A percentile compares a stretch with the other conserved stretches of the same genome.
Conservation (phyloP, 2,113 vertebrate species). For the Ophthalmolycus amberensis region DNA sequence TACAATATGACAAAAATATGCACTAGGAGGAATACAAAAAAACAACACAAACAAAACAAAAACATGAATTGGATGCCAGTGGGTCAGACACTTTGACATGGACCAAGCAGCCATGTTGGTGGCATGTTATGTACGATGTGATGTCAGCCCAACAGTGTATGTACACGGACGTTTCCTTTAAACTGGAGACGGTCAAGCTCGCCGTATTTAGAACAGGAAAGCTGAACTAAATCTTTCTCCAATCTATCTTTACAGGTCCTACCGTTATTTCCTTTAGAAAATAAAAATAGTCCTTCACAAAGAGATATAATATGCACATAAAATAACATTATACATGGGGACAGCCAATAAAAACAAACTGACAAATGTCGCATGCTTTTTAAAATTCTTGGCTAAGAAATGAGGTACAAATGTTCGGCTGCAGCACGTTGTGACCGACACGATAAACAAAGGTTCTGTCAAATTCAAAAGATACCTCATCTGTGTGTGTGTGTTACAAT, state of each 20-base stretch:
- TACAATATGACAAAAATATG: conserved; percentile 81
- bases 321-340: conserved; percentile 70
- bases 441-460: conserved; percentile 36
- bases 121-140: conserved; percentile 61
- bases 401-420: conserved; percentile 75
- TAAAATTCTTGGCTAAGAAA: conserved; percentile 56
- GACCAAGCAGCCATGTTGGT: conserved; percentile 82
- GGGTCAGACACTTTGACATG: conserved; percentile 76
- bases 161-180: conserved; percentile 53
- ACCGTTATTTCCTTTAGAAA: conserved; percentile 74
- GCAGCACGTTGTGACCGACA: conserved; percentile 57
- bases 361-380: conserved; percentile 53
- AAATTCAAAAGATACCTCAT: conserved; percentile 58
- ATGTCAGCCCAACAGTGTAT: conserved; percentile 55
- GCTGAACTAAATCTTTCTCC: conserved; percentile 62
- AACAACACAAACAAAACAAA: conserved; percentile 54
- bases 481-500: conserved; percentile 28
- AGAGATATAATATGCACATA: conserved; percentile 80
- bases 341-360: conserved; percentile 65
- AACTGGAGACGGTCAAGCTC: conserved; percentile 48
- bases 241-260: conserved; percentile 65
- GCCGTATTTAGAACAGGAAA: conserved; percentile 61
- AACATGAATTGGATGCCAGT: conserved; percentile 82
- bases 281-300: conserved; percentile 80
- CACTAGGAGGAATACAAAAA: conserved; percentile 73